Conservation (phyloP, 2,797 vertebrate genomes). For the Chelonia mydas region DNA sequence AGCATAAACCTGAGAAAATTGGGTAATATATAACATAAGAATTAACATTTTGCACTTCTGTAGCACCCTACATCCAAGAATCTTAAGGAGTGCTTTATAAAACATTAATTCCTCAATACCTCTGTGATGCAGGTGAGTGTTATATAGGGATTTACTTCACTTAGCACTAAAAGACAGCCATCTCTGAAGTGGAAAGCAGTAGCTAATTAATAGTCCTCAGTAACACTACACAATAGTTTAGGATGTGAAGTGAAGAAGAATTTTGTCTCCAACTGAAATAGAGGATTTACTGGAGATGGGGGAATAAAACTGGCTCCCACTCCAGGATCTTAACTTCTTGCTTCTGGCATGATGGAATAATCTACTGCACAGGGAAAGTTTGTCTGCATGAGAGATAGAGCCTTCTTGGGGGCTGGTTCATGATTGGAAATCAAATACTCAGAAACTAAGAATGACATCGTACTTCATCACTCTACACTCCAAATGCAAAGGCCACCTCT, state of each 20-base stretch:
- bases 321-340: background rate
- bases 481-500: background rate
- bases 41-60: conserved; percentile 41
- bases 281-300: background rate
- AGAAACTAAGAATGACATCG: background rate
- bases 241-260: background rate
- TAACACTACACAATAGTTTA: background rate
- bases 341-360: background rate
- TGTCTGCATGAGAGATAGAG: background rate
- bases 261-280: background rate
- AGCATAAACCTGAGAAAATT: background rate
- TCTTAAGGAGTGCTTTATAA: background rate
- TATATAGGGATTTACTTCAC: conserved; percentile 4
- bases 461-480: background rate
- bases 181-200: background rate
- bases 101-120: background rate
- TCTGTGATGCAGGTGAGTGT: background rate
- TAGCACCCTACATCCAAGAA: background rate
- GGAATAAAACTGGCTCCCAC: rapidly evolving
- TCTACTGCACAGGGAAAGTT: background rate
- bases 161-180: background rate
- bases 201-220: background rate
- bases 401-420: background rate
- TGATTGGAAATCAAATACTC: background rate
- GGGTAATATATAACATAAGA: background rate